Evolutionary conservation across 2,113 vertebrate genomes (phyloP).

Genomic region (Coturnix japonica): DNA sequence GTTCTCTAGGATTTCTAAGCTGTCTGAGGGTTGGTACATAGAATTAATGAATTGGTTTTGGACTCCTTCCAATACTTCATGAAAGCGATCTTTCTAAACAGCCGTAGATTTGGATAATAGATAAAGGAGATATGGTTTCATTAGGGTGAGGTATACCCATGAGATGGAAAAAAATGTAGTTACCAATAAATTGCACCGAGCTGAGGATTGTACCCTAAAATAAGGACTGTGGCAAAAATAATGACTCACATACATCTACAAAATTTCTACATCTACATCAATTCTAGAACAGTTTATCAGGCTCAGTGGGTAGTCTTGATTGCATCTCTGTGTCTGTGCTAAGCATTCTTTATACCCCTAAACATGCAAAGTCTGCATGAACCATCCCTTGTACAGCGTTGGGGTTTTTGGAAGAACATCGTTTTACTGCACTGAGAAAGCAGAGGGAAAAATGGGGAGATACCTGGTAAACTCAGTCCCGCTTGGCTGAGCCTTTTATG

Average conservation of each 20-base stretch:
- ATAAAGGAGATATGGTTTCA: background rate
- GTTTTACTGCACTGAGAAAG: background rate
- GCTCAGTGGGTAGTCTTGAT: background rate
- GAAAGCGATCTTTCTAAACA: background rate
- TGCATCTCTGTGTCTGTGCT: background rate
- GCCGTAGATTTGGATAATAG: background rate
- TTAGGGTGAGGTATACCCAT: background rate
- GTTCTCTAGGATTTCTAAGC: background rate
- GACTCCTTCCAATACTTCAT: background rate
- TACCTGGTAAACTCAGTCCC: background rate
- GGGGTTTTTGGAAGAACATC: background rate
- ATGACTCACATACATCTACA: background rate
- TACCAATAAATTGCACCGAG: background rate
- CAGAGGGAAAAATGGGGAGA: background rate
- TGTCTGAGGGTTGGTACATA: background rate
- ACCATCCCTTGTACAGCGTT: background rate
- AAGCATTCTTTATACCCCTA: background rate
- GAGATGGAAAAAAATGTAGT: background rate
- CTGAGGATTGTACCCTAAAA: background rate
- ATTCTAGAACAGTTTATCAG: background rate
- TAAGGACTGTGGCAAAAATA: background rate
- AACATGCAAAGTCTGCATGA: background rate
- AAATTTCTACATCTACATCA: background rate
- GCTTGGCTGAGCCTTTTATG: background rate
- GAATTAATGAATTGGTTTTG: background rate